Conservation (phyloP, 2,113 vertebrate genomes). For the Gallinago media region DNA sequence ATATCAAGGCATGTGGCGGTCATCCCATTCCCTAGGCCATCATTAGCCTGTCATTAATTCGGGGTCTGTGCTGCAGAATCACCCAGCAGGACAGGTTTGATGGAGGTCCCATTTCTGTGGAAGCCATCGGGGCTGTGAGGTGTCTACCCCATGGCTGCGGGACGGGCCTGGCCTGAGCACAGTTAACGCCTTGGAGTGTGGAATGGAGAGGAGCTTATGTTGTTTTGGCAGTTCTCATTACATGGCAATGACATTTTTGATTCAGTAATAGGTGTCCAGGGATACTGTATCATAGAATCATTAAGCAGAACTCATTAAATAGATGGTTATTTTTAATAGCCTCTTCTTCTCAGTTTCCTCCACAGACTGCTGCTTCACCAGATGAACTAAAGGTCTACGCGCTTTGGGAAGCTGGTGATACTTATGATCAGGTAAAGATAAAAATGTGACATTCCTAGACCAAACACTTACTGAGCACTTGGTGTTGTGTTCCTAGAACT, state of each 20-base stretch:
- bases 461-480: neutral
- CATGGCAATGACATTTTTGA: neutral
- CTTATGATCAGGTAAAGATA: conserved; percentile 88
- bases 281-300: neutral
- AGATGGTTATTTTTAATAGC: conserved; percentile 63
- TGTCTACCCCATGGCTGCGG: neutral
- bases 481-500: neutral
- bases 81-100: neutral
- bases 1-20: fast-evolving
- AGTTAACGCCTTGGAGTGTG: neutral
- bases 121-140: fast-evolving
- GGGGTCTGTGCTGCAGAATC: neutral
- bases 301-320: conserved; percentile 57
- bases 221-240: neutral
- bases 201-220: neutral
- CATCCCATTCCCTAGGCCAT: neutral
- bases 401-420: conserved; percentile 93
- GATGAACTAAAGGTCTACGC: conserved; percentile 98
- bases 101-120: neutral
- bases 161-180: neutral
- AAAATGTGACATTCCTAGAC: neutral
- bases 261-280: conserved; percentile 9
- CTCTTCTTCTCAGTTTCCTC: conserved; percentile 87
- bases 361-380: conserved; percentile 89
- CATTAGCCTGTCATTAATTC: neutral